phyloP scores from a whole-genome alignment of 2,113 vertebrate genomes.

The Etheostoma cragini region DNA sequence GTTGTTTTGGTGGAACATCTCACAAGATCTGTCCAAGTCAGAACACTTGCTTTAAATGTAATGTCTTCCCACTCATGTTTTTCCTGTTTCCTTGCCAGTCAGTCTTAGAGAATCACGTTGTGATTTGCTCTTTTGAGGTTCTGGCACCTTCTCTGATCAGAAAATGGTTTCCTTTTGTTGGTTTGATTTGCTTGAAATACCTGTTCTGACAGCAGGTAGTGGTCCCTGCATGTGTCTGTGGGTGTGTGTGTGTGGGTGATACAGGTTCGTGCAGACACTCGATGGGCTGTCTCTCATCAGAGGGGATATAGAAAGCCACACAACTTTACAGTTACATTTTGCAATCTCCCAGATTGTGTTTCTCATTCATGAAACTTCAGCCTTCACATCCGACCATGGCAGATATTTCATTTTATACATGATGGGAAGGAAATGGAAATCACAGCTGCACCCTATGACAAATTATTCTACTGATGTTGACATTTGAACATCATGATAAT shows the following conservation, averaged over 20 bases:
- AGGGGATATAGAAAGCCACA: conserved; percentile 32
- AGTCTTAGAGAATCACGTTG: neutral
- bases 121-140: conserved; percentile 5
- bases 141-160: conserved; percentile 8
- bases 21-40: neutral
- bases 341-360: conserved; percentile 35
- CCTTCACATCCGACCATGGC: conserved; percentile 2
- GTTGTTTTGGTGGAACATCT: neutral
- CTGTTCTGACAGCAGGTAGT: conserved; percentile 29
- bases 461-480: neutral
- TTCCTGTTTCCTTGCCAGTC: neutral
- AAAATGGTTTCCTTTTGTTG: conserved; percentile 1
- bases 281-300: conserved; percentile 58
- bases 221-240: neutral
- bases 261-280: conserved; percentile 29
- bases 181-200: conserved; percentile 20
- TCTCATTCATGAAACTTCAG: conserved; percentile 25
- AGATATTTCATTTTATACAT: conserved; percentile 1
- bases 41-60: neutral
- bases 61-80: neutral
- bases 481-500: neutral
- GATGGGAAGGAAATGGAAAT: neutral
- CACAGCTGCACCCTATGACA: neutral
- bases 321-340: conserved; percentile 26
- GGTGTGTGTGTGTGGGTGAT: neutral